Percentiles rank a stretch among this genome's conserved stretches.
Evolutionary conservation across 2,888 invertebrate genomes (phyloP).

Genomic region (Miltochrista miniata): DNA sequence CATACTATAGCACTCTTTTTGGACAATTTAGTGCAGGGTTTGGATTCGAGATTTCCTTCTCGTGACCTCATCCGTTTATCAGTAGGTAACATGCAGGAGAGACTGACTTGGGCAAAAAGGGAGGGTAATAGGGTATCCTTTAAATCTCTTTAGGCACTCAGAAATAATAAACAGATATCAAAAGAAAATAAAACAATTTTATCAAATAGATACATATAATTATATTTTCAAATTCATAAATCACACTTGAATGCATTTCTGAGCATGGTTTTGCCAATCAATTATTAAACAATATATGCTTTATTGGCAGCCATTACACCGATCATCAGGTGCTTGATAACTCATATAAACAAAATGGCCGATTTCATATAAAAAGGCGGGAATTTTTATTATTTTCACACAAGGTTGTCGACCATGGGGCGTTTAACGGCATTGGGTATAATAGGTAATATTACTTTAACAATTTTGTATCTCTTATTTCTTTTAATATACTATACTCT

Average conservation of each 20-base stretch:
- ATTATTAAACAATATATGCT: conserved; percentile 5
- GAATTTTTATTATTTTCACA: conserved; percentile 24
- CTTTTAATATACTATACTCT: too few species aligned
- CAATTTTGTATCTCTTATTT: background rate
- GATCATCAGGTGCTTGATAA: background rate
- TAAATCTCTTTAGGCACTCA: too few species aligned
- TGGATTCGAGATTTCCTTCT: too few species aligned
- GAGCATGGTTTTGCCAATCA: background rate
- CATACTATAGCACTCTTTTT: too few species aligned
- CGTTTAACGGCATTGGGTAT: conserved; percentile 61
- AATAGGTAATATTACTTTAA: conserved; percentile 48
- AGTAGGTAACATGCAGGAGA: too few species aligned
- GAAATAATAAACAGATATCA: too few species aligned
- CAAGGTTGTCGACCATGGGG: conserved; percentile 62
- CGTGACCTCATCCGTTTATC: too few species aligned
- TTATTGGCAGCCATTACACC: background rate
- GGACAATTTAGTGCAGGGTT: too few species aligned
- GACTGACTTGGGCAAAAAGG: too few species aligned
- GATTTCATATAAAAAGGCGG: conserved; percentile 20
- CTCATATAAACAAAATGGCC: conserved; percentile 2
- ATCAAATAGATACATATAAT: too few species aligned
- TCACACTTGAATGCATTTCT: background rate
- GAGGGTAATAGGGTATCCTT: too few species aligned
- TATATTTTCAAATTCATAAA: too few species aligned
- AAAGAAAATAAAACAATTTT: background rate